Percentiles rank a stretch among this genome's conserved stretches.
phyloP scores from a whole-genome alignment of 2,888 invertebrate genomes.

The Clitarchus hookeri region DNA sequence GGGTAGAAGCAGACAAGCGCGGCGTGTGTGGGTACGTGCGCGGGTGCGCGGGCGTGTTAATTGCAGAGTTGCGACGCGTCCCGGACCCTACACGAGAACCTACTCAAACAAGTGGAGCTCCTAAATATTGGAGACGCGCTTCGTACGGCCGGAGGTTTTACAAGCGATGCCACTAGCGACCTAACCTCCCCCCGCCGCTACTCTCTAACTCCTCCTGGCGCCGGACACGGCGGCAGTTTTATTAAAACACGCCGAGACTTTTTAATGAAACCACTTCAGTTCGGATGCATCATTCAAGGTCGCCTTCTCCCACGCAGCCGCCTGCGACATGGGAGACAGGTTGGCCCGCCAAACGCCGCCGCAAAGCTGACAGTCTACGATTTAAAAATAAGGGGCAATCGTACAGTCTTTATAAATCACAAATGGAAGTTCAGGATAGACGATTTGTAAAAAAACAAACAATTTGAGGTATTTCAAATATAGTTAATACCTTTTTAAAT shows the following conservation, averaged over 20 bases:
- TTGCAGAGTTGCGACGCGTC: background rate
- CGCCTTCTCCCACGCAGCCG: background rate
- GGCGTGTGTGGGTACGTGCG: background rate
- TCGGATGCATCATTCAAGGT: background rate
- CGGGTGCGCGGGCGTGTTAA: background rate
- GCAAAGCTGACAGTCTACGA: too few species aligned
- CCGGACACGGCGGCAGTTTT: background rate
- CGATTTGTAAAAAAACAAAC: too few species aligned
- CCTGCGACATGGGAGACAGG: background rate
- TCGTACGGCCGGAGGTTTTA: constrained; percentile 7
- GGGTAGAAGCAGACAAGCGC: too few species aligned
- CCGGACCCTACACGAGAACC: background rate
- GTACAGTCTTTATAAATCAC: too few species aligned
- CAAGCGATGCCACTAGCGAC: background rate
- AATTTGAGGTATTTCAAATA: too few species aligned
- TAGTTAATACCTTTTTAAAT: too few species aligned
- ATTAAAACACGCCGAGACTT: constrained; percentile 8
- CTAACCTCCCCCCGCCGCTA: background rate
- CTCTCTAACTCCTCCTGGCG: background rate
- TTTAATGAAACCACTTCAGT: constrained; percentile 4
- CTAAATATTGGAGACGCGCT: constrained; percentile 4
- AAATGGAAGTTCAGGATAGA: too few species aligned
- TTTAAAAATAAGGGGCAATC: too few species aligned
- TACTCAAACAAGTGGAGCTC: background rate
- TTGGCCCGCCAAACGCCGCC: too few species aligned